A percentile compares a stretch with the other conserved stretches of the same genome.
Conservation (phyloP, 1,140 invertebrate species). For the Drosophila yakuba region DNA sequence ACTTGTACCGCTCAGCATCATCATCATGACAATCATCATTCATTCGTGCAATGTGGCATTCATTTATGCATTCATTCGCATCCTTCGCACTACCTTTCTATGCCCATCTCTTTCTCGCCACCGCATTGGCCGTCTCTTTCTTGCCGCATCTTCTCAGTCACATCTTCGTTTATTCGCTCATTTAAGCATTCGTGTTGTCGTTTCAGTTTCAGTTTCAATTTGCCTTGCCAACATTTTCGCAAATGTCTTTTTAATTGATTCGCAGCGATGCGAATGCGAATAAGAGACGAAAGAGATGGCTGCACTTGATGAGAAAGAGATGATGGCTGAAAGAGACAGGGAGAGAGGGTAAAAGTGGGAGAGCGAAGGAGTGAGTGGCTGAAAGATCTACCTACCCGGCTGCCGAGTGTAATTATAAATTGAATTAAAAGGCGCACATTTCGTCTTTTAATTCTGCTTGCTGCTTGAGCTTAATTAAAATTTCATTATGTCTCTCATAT, state of each 20-base stretch:
- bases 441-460: constrained; percentile 62
- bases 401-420: constrained; percentile 73
- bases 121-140: not conserved
- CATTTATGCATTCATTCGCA: constrained; percentile 55
- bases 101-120: not conserved
- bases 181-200: constrained; percentile 62
- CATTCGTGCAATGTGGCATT: constrained; percentile 62
- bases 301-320: not conserved
- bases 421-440: constrained; percentile 77
- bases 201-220: constrained; percentile 69
- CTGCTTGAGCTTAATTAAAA: constrained; percentile 77
- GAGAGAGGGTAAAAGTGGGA: not conserved
- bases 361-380: constrained; percentile 1
- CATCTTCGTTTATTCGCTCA: constrained; percentile 53
- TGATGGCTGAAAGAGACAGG: not conserved
- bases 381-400: constrained; percentile 6
- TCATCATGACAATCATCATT: constrained; percentile 48
- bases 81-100: not conserved
- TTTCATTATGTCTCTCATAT: constrained; percentile 68
- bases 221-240: constrained; percentile 69
- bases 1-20: constrained; percentile 24
- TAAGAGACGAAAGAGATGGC: not conserved
- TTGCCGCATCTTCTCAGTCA: constrained; percentile 5
- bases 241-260: constrained; percentile 80
- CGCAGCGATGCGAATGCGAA: constrained; percentile 40